phyloP scores from a whole-genome alignment of 1,140 invertebrate genomes.

The Helicoverpa armigera region DNA sequence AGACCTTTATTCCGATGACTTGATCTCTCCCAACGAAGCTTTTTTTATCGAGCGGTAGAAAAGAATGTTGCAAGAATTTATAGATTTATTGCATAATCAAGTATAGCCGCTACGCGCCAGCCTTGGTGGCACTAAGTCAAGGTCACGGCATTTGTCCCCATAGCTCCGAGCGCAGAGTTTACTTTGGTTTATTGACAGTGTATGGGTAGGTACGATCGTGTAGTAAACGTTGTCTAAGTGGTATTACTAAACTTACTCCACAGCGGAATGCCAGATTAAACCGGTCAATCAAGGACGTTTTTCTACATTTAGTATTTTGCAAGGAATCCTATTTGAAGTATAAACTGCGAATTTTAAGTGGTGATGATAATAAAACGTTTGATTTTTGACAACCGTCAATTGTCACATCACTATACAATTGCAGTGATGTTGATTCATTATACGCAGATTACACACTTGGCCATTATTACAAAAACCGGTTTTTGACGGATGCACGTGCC shows the following conservation, averaged over 20 bases:
- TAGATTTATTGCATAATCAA: constrained; percentile 8
- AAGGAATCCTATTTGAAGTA: not conserved
- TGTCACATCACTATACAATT: constrained; percentile 46
- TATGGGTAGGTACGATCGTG: not conserved
- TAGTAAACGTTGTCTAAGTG: constrained; percentile 4
- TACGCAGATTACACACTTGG: constrained; percentile 44
- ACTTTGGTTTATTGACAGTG: constrained; percentile 35
- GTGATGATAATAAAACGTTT: not conserved
- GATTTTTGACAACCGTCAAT: not conserved
- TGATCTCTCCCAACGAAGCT: not conserved
- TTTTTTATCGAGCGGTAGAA: not conserved
- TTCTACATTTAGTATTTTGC: not conserved
- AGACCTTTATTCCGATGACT: constrained; percentile 38
- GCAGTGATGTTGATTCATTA: constrained; percentile 27
- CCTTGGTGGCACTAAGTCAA: constrained; percentile 44
- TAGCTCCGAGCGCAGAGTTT: constrained; percentile 27
- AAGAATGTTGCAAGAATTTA: constrained; percentile 12
- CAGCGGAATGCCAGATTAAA: constrained; percentile 8
- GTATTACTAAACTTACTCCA: constrained; percentile 1
- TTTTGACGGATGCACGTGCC: constrained; percentile 63
- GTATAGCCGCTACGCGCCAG: constrained; percentile 18
- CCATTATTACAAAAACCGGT: constrained; percentile 53
- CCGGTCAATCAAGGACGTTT: constrained; percentile 22
- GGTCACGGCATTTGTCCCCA: constrained; percentile 34
- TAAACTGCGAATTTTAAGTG: not conserved